Percentiles rank a stretch among this genome's conserved stretches.
Conservation (phyloP, 1,140 invertebrate species). For the Hypothenemus hampei region DNA sequence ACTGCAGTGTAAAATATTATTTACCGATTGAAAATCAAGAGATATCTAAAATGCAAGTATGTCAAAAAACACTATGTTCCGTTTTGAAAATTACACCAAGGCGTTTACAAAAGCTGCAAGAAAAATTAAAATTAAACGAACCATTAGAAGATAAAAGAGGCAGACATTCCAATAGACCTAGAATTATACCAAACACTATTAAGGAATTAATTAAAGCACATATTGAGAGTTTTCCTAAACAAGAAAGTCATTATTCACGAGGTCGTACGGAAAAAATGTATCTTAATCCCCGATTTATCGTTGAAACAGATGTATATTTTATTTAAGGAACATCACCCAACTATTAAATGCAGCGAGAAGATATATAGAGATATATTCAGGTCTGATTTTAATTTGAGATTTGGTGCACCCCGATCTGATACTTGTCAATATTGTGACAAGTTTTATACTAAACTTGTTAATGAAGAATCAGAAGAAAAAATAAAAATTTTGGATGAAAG, state of each 20-base stretch:
- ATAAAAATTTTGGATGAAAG: conserved; percentile 2
- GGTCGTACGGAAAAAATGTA: background rate
- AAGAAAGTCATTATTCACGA: conserved; percentile 9
- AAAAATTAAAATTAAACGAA: conserved; percentile 4
- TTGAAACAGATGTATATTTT: conserved; percentile 6
- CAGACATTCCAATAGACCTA: background rate
- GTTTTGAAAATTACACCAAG: conserved; percentile 1
- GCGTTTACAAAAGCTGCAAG: conserved; percentile 4
- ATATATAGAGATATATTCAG: conserved; percentile 10
- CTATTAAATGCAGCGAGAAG: background rate
- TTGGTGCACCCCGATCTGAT: conserved; percentile 7
- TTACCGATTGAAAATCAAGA: background rate
- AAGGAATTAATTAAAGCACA: conserved; percentile 7
- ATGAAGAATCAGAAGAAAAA: conserved; percentile 1
- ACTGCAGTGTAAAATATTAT: background rate
- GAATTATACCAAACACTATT: background rate
- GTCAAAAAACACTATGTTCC: background rate
- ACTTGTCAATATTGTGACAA: conserved; percentile 11
- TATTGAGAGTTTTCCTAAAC: conserved; percentile 7
- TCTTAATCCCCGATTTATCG: background rate
- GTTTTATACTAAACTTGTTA: background rate
- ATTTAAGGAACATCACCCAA: conserved; percentile 2
- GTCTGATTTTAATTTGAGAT: conserved; percentile 9
- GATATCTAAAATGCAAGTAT: conserved; percentile 9
- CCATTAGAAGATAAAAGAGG: conserved; percentile 2